Evolutionary conservation across 23 tunicate species (phyloP).

Genomic region (Phallusia fumigata): DNA sequence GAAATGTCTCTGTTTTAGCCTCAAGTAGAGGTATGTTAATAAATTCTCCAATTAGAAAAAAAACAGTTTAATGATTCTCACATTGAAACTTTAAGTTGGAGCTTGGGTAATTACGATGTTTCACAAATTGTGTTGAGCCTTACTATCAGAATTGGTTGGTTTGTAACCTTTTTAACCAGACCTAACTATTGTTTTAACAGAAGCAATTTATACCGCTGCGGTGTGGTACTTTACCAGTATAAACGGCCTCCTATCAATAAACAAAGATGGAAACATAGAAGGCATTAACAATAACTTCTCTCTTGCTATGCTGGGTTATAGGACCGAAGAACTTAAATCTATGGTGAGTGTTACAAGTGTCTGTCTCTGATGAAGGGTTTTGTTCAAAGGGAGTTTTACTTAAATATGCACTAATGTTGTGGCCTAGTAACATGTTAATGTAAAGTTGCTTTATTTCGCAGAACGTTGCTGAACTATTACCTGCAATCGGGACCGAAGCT

Average conservation of each 20-base stretch:
- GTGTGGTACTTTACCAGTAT: slow-evolving; percentile 60
- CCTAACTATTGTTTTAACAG: slow-evolving; percentile 1
- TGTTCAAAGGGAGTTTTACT: too few relatives aligned
- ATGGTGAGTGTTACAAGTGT: slow-evolving; percentile 29
- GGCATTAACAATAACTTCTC: slow-evolving; percentile 57
- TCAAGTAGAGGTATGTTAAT: too few relatives aligned
- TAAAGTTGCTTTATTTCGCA: slow-evolving; percentile 8
- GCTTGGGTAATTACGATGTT: too few relatives aligned
- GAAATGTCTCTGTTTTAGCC: too few relatives aligned
- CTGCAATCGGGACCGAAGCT: neutral
- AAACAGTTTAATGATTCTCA: too few relatives aligned
- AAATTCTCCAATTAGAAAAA: too few relatives aligned
- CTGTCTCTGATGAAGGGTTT: too few relatives aligned
- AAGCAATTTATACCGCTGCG: slow-evolving; percentile 18
- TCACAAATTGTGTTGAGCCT: too few relatives aligned
- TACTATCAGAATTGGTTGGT: too few relatives aligned
- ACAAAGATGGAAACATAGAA: slow-evolving; percentile 33
- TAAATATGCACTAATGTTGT: neutral
- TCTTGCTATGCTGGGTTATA: slow-evolving; percentile 55
- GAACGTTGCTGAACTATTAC: slow-evolving; percentile 32
- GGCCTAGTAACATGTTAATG: too few relatives aligned
- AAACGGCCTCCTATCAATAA: slow-evolving; percentile 47
- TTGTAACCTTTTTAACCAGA: too few relatives aligned
- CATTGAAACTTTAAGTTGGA: too few relatives aligned
- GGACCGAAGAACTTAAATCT: slow-evolving; percentile 26